A percentile compares a stretch with the other conserved stretches of the same genome.
Conservation (phyloP, 2,113 vertebrate species). For the Ophthalmolycus amberensis region DNA sequence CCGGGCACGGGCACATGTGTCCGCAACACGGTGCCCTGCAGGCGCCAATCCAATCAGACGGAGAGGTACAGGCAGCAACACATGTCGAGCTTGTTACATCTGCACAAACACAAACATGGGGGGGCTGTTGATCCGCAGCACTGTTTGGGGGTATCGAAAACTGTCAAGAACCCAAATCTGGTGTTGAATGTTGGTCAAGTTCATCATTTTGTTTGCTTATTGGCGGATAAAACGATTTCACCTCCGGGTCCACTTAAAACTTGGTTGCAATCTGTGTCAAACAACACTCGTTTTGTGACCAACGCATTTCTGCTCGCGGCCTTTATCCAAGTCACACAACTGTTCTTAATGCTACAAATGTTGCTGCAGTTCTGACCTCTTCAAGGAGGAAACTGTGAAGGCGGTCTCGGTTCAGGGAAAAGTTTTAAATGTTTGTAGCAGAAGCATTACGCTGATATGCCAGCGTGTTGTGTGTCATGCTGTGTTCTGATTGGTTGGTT, state of each 20-base stretch:
- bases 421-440: no score
- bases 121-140: not conserved
- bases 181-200: not conserved
- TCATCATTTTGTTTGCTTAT: not conserved
- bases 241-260: not conserved
- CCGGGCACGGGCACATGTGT: conserved; percentile 93
- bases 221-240: not conserved
- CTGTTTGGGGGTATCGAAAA: not conserved
- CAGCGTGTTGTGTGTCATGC: no score
- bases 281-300: not conserved
- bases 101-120: not conserved
- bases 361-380: not conserved
- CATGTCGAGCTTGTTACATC: not conserved
- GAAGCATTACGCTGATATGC: no score
- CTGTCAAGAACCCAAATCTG: not conserved
- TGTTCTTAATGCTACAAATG: not conserved
- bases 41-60: conserved; percentile 92
- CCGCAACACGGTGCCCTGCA: conserved; percentile 96
- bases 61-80: conserved; percentile 82
- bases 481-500: not conserved
- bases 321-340: not conserved
- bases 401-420: not conserved
- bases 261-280: not conserved
- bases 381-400: not conserved
- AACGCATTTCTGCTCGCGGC: not conserved